These are phyloP conservation scores for Clytia hemisphaerica DNA, from an alignment of 30 jellyfish, hydroid and myxozoan species.

Conservation along the genomic window DNA sequence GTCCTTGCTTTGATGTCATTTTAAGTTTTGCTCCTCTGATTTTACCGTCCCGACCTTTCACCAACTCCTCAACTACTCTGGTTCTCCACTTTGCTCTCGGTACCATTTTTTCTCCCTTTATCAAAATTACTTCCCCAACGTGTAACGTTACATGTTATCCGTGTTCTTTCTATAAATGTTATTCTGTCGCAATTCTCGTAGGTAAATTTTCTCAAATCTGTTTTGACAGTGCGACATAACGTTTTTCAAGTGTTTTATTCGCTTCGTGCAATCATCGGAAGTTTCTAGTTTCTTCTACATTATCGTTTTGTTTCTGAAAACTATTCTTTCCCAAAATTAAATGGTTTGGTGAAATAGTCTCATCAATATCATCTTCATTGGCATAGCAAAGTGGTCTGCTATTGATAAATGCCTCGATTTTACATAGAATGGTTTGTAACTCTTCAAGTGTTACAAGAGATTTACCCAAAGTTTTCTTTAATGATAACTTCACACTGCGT, in stretches of 20 bases:
- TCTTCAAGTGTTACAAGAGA: slow-evolving; percentile 10
- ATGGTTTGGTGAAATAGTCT: background rate
- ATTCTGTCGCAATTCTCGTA: slow-evolving; percentile 1
- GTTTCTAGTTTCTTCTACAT: background rate
- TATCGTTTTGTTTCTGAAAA: background rate
- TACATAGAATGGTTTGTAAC: slow-evolving; percentile 3
- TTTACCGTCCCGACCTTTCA: background rate
- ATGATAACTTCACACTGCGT: background rate
- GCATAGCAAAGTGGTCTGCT: slow-evolving; percentile 16
- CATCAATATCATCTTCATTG: background rate
- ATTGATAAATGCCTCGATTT: background rate
- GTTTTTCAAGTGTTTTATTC: background rate
- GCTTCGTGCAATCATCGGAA: background rate
- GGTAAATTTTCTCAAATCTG: background rate
- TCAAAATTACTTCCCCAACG: slow-evolving; percentile 2
- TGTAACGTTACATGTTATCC: background rate
- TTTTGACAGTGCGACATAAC: background rate
- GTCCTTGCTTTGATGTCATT: background rate
- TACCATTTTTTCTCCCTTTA: background rate
- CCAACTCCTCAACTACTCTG: slow-evolving; percentile 13
- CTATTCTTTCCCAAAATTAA: slow-evolving; percentile 6
- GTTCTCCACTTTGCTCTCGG: slow-evolving; percentile 20
- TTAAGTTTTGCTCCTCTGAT: slow-evolving; percentile 10
- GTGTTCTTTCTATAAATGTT: background rate
- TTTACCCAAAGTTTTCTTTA: background rate